Base-by-base conservation (phyloP, 2,888 invertebrate genomes). In the Rhimphoctona megacephalus region DNA sequence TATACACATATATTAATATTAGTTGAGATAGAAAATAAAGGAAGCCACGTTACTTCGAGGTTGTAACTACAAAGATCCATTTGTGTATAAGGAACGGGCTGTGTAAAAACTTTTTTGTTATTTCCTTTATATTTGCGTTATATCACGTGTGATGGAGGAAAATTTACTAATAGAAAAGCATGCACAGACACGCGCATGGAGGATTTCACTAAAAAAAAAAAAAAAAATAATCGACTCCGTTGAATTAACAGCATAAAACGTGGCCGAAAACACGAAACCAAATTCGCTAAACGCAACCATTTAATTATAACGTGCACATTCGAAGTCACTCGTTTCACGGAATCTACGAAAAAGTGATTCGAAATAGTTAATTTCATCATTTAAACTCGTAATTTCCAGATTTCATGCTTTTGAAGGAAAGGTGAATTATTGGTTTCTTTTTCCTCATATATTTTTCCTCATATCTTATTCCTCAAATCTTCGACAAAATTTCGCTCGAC, bases 101-200 rank as follows among this genome's bases (percentile, higher is more conserved):
- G 9, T 76, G 57, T 66, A 81, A 54, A 57, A 30, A 61, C 30
- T 7, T 30, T 61, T 61, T 61, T 17, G 30, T 61, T 17, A 30
- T 11, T n/a, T 30, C 5, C 30, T 0, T 17, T 17, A 30, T 61
- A 5, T 81, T 81, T 81, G 64, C 78, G 25, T 78, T 43, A 4
- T 66, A 66, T 85, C 67, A 67, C 76, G 72, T n/a, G 74, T 81
- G 73, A 74, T 30, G 43, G 43, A 69, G 61, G 81, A 82, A 78
- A 77, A 77, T 69, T 49, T 46, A 36, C 49, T 61, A 30, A 17
- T 39, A 79, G 14, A 69, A 72, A 22, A 69, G 67, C n/a, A 14
- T 1, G 39, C 39, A 2, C 1, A 73, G 69, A 81, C 76, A 72
- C 39, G 54, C 25, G 43, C 8, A 36, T 14, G n/a, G 49, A n/a